Percentiles rank a stretch among this genome's conserved stretches.
phyloP scores from a whole-genome alignment of 2,113 vertebrate genomes.

The Crotalus helleri region DNA sequence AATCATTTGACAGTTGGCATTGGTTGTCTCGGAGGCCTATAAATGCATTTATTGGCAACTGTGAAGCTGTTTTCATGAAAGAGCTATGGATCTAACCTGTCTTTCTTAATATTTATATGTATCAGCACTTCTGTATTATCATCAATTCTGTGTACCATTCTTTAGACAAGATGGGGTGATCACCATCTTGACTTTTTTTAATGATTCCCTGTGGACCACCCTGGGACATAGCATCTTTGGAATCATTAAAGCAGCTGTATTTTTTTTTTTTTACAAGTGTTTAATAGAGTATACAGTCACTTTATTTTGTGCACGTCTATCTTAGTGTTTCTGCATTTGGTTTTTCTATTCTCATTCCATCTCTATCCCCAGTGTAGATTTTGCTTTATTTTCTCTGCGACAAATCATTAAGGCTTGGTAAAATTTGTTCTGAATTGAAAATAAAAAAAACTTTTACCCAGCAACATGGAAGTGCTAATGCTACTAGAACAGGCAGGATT shows the following conservation, averaged over 20 bases:
- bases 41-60: slow-evolving; percentile 6
- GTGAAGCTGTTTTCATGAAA: not conserved
- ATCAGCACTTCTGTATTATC: not conserved
- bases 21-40: not conserved
- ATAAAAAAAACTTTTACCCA: not conserved
- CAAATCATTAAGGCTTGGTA: not conserved
- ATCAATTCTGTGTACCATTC: not conserved
- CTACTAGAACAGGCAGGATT: not conserved
- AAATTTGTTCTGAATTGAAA: not conserved
- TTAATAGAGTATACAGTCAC: not conserved
- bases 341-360: not conserved
- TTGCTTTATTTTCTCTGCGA: not conserved
- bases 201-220: not conserved
- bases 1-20: not conserved
- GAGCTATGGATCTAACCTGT: not conserved
- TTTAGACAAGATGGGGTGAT: not conserved
- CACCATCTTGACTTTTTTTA: not conserved
- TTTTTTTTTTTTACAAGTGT: not conserved
- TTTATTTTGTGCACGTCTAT: not conserved
- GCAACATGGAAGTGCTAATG: not conserved
- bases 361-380: not conserved
- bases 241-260: not conserved
- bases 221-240: not conserved
- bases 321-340: not conserved
- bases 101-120: not conserved